A percentile compares a stretch with the other conserved stretches of the same genome.
Evolutionary conservation across 2,113 vertebrate species (phyloP).

Genomic region (Scolopax mira): DNA sequence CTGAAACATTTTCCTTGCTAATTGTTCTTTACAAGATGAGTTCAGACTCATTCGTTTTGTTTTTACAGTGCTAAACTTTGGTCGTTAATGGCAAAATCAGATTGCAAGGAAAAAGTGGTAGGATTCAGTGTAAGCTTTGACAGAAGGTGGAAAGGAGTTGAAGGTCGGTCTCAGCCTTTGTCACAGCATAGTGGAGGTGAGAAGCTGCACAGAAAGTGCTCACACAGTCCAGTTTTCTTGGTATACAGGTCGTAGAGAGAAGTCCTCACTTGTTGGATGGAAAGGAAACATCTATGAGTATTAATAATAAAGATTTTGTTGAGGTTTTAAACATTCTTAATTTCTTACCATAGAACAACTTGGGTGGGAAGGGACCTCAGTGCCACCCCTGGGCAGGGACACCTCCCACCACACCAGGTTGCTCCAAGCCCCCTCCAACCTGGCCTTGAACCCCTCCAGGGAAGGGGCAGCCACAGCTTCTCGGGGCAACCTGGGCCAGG

Average conservation of each 20-base stretch:
- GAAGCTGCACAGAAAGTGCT: neutral
- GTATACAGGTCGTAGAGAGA: accelerated
- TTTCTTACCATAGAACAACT: neutral
- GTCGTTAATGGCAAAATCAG: neutral
- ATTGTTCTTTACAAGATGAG: neutral
- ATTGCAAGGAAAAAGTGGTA: neutral
- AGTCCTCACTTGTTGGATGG: neutral
- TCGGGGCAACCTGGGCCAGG: neutral
- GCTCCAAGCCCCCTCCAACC: neutral
- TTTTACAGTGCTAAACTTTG: neutral
- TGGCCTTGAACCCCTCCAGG: neutral
- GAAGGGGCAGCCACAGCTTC: neutral
- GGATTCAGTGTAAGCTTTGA: neutral
- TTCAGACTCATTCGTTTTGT: neutral
- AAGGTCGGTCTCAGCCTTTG: neutral
- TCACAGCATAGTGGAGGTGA: neutral
- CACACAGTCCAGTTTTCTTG: neutral
- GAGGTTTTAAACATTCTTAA: neutral
- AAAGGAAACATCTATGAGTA: neutral
- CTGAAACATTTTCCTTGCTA: neutral
- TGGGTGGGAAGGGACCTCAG: neutral
- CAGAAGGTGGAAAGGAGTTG: neutral
- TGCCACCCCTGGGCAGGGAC: neutral
- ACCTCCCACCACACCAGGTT: neutral
- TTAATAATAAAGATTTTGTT: neutral